Evolutionary conservation across 2,888 invertebrate species (phyloP).

Genomic region (Tridacna gigas): DNA sequence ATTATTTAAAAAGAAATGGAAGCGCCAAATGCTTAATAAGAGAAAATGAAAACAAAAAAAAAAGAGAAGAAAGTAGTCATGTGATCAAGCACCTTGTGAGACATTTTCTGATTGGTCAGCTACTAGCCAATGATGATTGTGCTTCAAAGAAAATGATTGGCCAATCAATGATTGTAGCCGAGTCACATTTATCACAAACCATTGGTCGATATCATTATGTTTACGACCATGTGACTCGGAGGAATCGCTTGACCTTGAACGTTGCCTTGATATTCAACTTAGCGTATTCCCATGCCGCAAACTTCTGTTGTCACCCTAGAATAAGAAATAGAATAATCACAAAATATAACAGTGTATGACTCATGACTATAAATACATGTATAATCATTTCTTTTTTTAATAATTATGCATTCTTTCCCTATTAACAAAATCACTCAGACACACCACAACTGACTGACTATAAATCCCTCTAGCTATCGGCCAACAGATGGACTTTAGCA

Average conservation of each 20-base stretch:
- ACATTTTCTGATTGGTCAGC: slow-evolving; percentile 64
- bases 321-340: slow-evolving; percentile 64
- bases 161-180: slow-evolving; percentile 66
- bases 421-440: no score
- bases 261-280: slow-evolving; percentile 43
- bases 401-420: no score
- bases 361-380: background rate
- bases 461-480: no score
- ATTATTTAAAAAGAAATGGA: slow-evolving; percentile 17
- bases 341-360: slow-evolving; percentile 32
- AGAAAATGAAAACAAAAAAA: slow-evolving; percentile 2
- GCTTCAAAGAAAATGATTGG: slow-evolving; percentile 50
- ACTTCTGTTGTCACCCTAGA: slow-evolving; percentile 80
- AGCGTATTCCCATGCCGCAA: slow-evolving; percentile 78
- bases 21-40: slow-evolving; percentile 24
- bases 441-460: no score
- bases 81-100: slow-evolving; percentile 65
- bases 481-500: no score
- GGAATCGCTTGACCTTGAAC: slow-evolving; percentile 34
- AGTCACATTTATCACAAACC: slow-evolving; percentile 62
- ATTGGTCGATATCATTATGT: slow-evolving; percentile 31
- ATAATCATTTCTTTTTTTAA: no score
- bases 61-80: slow-evolving; percentile 42
- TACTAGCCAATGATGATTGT: slow-evolving; percentile 64
- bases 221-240: slow-evolving; percentile 30